These are phyloP conservation scores for Alfaro cultratus DNA, from an alignment of 2,797 vertebrate species.

Conservation along the genomic window DNA sequence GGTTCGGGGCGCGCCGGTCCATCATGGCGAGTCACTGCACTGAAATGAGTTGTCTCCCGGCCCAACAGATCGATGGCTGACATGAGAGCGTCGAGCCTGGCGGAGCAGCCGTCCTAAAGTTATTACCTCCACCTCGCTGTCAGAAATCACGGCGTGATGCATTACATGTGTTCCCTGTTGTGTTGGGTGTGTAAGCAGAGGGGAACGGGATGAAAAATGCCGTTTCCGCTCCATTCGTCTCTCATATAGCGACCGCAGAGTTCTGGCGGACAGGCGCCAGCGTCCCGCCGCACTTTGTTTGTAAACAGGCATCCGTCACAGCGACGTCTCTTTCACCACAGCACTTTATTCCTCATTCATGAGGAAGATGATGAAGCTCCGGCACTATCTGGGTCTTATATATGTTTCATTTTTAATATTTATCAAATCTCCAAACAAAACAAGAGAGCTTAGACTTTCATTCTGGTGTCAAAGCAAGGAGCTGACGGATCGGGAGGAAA, in stretches of 20 bases:
- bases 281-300: conserved; percentile 49
- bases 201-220: conserved; percentile 78
- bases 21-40: conserved; percentile 91
- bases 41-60: conserved; percentile 96
- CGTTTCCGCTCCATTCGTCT: conserved; percentile 65
- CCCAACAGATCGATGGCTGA: conserved; percentile 90
- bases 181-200: conserved; percentile 70
- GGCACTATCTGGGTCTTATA: neutral
- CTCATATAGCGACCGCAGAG: conserved; percentile 43
- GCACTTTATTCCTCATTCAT: conserved; percentile 5
- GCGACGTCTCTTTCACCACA: conserved; percentile 17
- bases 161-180: conserved; percentile 80
- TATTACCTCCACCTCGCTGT: conserved; percentile 85
- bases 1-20: conserved; percentile 77
- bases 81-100: conserved; percentile 79
- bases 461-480: conserved; percentile 11
- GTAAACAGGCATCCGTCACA: conserved; percentile 68
- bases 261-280: conserved; percentile 46
- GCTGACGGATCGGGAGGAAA: conserved; percentile 16
- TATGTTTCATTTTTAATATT: conserved; percentile 16
- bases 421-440: conserved; percentile 16
- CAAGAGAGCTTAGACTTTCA: conserved; percentile 7
- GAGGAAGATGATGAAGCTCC: conserved; percentile 14
- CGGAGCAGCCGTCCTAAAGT: conserved; percentile 78
- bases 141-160: conserved; percentile 87